A percentile compares a stretch with the other conserved stretches of the same genome.
These are phyloP conservation scores for Brachypterus glaber DNA, from an alignment of 2,888 invertebrate genomes.

Conservation along the genomic window DNA sequence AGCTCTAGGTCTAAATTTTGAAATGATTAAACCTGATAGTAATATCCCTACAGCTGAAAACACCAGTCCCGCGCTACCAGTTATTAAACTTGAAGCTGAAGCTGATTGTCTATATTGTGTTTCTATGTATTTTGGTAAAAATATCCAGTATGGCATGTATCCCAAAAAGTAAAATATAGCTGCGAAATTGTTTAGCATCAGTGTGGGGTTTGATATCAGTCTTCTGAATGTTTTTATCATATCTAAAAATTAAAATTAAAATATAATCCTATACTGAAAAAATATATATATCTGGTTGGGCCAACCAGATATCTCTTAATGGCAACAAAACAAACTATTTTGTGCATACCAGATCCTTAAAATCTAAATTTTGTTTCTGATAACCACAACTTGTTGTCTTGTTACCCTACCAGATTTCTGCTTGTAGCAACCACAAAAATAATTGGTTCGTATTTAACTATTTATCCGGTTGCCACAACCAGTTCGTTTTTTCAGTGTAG, in stretches of 20 bases:
- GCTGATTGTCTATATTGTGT: slow-evolving; percentile 71
- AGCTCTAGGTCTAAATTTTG: slow-evolving; percentile 56
- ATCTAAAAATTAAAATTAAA: slow-evolving; percentile 38
- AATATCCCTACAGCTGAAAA: slow-evolving; percentile 61
- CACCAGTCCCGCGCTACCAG: slow-evolving; percentile 60
- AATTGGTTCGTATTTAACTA: too few species aligned
- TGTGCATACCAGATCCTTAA: too few species aligned
- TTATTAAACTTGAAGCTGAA: slow-evolving; percentile 62
- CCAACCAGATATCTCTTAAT: too few species aligned
- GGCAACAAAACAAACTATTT: too few species aligned
- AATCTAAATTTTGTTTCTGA: too few species aligned
- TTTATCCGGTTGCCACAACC: too few species aligned
- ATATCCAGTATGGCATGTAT: slow-evolving; percentile 69
- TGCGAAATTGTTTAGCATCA: slow-evolving; percentile 64
- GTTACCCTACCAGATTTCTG: too few species aligned
- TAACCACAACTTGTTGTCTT: too few species aligned
- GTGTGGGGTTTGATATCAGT: slow-evolving; percentile 54
- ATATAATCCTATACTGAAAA: too few species aligned
- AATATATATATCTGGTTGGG: too few species aligned
- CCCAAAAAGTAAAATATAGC: slow-evolving; percentile 64
- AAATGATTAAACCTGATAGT: slow-evolving; percentile 56
- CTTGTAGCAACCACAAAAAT: too few species aligned
- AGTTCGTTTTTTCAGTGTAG: neutral
- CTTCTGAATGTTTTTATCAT: slow-evolving; percentile 56
- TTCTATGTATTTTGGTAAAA: slow-evolving; percentile 75